Evolutionary conservation across 1,140 invertebrate genomes (phyloP).

Genomic region (Drosophila nasuta): DNA sequence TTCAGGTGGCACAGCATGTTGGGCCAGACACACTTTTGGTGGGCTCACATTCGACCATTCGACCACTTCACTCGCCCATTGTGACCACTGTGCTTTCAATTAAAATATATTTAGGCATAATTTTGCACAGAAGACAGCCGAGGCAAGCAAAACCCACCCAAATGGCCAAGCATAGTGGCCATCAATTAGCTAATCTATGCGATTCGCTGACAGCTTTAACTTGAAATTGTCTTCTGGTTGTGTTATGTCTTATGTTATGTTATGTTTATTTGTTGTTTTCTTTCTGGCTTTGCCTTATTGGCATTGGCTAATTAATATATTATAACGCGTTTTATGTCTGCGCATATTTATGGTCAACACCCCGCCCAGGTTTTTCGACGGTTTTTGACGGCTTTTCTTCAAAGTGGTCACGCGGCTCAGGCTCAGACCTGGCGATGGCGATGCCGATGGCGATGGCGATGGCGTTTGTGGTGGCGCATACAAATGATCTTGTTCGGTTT

Average conservation of each 20-base stretch:
- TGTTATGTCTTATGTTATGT: not conserved
- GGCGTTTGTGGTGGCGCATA: conserved; percentile 69
- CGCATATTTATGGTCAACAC: conserved; percentile 70
- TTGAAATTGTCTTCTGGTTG: not conserved
- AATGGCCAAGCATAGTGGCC: not conserved
- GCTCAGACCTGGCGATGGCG: conserved; percentile 17
- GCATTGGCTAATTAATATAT: conserved; percentile 55
- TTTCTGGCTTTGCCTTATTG: not conserved
- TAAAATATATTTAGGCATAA: conserved; percentile 77
- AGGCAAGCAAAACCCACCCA: conserved; percentile 6
- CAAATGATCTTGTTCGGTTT: conserved; percentile 60
- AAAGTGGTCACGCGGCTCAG: conserved; percentile 68
- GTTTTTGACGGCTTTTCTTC: conserved; percentile 71
- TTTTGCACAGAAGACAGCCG: conserved; percentile 22
- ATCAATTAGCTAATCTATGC: conserved; percentile 18
- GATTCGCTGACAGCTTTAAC: not conserved
- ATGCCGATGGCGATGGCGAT: conserved; percentile 28
- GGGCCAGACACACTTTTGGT: conserved; percentile 77
- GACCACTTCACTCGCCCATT: not conserved
- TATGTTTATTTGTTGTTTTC: no score
- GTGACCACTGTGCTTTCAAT: conserved; percentile 59
- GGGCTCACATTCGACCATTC: conserved; percentile 56
- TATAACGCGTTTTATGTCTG: conserved; percentile 41
- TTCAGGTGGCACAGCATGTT: conserved; percentile 82
- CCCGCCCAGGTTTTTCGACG: conserved; percentile 43